phyloP scores from a whole-genome alignment of 2,113 vertebrate species.

The Indicator indicator region DNA sequence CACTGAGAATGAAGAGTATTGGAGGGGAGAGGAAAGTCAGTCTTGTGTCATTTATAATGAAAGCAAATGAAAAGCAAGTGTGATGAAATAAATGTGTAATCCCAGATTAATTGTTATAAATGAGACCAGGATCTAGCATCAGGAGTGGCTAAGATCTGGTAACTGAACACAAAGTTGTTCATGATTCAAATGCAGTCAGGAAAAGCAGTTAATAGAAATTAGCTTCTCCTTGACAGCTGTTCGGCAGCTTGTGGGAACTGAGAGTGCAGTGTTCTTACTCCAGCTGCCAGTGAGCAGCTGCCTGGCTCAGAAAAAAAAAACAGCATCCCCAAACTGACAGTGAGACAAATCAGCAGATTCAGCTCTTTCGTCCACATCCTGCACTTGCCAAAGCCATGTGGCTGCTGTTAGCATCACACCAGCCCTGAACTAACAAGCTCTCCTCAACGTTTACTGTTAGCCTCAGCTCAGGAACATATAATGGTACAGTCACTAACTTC shows the following conservation, averaged over 20 bases:
- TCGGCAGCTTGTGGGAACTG: background rate
- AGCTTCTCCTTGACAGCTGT: background rate
- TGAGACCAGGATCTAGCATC: background rate
- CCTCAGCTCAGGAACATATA: background rate
- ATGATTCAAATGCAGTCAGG: fast-evolving
- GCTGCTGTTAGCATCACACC: background rate
- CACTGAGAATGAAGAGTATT: background rate
- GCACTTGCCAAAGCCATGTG: background rate
- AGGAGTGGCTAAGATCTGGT: background rate
- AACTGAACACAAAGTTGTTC: background rate
- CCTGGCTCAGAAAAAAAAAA: background rate
- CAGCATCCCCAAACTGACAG: background rate
- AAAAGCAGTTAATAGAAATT: background rate
- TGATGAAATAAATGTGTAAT: background rate
- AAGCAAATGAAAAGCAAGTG: background rate
- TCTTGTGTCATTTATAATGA: background rate
- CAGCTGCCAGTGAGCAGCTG: constrained; percentile 39
- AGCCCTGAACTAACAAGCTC: background rate
- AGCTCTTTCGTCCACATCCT: background rate
- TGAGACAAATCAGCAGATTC: background rate
- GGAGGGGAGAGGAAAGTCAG: background rate
- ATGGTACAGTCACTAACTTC: background rate
- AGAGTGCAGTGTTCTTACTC: background rate
- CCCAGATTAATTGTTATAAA: background rate
- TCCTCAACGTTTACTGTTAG: background rate